Evolutionary conservation across 1,140 invertebrate species (phyloP), one percentile per base, ranked within the genome.

Genomic region (Vanessa tameamea): DNA sequence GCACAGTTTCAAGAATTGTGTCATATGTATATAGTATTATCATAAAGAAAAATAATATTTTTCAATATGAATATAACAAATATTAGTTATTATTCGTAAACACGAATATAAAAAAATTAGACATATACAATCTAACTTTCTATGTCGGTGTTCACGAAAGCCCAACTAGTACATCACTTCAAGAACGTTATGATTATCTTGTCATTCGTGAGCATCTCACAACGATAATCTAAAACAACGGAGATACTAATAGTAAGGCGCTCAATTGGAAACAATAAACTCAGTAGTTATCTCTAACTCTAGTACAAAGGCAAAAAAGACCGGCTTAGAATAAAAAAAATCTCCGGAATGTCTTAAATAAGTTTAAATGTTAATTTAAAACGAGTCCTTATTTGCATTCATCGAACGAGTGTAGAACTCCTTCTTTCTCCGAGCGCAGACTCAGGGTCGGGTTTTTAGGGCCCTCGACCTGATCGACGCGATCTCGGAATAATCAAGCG

Each of bases 401-500:
- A 86, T 80, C 80, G 76, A 75, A 78, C 79, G 79, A 78, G 20
- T 73, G 70, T 74, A 72, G 51, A 74, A 74, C 69, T 71, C 43
- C 66, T 69, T 65, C 67, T 51, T 75, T 70, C 50, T 70, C 65
- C 64, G 74, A 85, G 79, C 73, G 71, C 69, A 77, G 82, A 74
- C 75, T 80, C 70, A 76, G 83, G 78, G 79, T 75, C 76, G 80
- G 81, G 84, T 86, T 82, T 88, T 91, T 87, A 86, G 87, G 84
- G 82, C 83, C 83, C 84, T 87, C 86, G 80, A 85, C 78, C 81
- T 77, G 87, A 89, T 87, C 83, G 79, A 82, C 82, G 82, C 79
- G 80, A 84, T 79, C 82, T 86, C 82, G 81, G 85, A 85, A 90
- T 91, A 91, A 91, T 90, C 89, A 87, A 82, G 81, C 84, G 78